Percentiles rank a stretch among this genome's conserved stretches.
Evolutionary conservation across 1,140 invertebrate species (phyloP).

Genomic region (Palaemon carinicauda): DNA sequence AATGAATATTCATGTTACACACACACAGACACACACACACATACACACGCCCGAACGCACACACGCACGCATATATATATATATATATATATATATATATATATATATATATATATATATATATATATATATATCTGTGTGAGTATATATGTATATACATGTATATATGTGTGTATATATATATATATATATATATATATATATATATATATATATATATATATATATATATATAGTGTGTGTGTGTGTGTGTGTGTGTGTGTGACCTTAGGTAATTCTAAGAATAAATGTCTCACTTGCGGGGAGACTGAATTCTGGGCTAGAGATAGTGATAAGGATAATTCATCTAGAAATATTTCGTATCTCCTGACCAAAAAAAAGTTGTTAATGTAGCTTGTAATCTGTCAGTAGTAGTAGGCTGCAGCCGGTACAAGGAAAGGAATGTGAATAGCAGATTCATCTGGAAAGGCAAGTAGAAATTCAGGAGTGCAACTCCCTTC

Average conservation of each 20-base stretch:
- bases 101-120: conserved; percentile 3
- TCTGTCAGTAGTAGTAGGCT: too few relatives aligned
- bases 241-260: too few relatives aligned
- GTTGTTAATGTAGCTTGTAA: too few relatives aligned
- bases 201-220: conserved; percentile 12
- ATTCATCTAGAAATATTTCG: too few relatives aligned
- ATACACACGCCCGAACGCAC: neutral
- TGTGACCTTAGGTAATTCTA: neutral
- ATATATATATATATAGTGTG: neutral
- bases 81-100: conserved; percentile 1
- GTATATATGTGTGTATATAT: neutral
- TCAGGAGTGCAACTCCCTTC: too few relatives aligned
- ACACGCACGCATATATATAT: neutral
- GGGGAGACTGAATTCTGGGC: neutral
- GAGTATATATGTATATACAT: neutral
- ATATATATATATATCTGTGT: neutral
- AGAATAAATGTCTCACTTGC: too few relatives aligned
- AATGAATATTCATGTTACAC: neutral
- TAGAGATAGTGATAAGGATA: too few relatives aligned
- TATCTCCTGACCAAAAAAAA: too few relatives aligned
- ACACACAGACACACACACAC: neutral
- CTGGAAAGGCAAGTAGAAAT: too few relatives aligned
- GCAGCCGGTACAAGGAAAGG: too few relatives aligned
- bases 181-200: conserved; percentile 12
- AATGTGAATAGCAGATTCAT: too few relatives aligned